phyloP scores from a whole-genome alignment of 37 sponge, comb jelly and placozoan genomes.

The Haliclona indistincta region DNA sequence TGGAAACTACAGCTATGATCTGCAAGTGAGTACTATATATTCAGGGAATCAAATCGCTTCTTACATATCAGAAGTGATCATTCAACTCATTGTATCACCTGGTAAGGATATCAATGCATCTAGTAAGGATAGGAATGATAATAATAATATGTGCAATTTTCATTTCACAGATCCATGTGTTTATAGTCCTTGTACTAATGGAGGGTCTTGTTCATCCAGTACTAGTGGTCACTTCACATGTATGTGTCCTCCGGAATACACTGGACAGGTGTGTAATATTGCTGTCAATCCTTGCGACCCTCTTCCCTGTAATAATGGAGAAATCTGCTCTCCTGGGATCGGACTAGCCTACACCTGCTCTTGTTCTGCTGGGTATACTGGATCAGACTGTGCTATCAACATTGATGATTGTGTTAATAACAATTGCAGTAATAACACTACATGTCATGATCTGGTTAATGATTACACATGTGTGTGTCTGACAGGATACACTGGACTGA shows the following conservation, averaged over 20 bases:
- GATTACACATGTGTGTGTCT: conserved; percentile 12
- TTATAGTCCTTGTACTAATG: conserved; percentile 27
- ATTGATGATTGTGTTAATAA: conserved; percentile 27
- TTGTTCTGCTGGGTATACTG: conserved; percentile 31
- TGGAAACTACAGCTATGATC: no score
- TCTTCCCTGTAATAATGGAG: conserved; percentile 40
- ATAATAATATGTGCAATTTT: conserved; percentile 38
- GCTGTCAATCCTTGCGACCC: conserved; percentile 17
- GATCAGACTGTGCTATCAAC: conserved; percentile 1
- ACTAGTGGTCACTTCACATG: background rate
- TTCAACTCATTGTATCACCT: no score
- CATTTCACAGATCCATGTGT: background rate
- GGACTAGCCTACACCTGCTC: conserved; percentile 37
- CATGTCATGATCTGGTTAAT: background rate
- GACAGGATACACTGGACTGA: conserved; percentile 8
- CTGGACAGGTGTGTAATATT: background rate
- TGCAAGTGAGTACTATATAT: no score
- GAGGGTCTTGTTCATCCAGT: conserved; percentile 31
- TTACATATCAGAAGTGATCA: no score
- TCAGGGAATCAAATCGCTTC: no score
- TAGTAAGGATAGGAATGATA: background rate
- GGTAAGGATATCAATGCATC: no score
- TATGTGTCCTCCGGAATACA: background rate
- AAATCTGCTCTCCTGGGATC: background rate
- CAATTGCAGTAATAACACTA: conserved; percentile 19